These are phyloP conservation scores for Ceratosolen solmsi DNA, from an alignment of 1,140 invertebrate genomes.

Conservation along the genomic window DNA sequence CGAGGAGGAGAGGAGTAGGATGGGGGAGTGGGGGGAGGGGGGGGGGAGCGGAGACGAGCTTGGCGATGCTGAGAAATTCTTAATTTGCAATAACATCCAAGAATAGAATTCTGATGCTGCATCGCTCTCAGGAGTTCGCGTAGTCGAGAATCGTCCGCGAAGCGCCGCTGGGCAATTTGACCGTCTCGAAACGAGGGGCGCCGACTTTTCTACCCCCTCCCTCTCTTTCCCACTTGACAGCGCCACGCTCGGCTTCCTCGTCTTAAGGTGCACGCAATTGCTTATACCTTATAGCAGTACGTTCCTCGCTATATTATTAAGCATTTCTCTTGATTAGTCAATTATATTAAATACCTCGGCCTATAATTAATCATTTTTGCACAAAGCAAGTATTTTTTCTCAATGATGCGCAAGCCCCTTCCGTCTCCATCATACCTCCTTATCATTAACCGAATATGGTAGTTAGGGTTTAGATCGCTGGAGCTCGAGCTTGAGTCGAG, in stretches of 20 bases:
- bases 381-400: neutral
- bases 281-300: conserved; percentile 32
- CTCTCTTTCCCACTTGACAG: conserved; percentile 21
- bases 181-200: conserved; percentile 40
- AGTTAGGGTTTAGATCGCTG: too few relatives aligned
- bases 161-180: conserved; percentile 45
- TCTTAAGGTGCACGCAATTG: conserved; percentile 37
- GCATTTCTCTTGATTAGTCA: conserved; percentile 48
- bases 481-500: too few relatives aligned
- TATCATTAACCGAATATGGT: too few relatives aligned
- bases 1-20: neutral
- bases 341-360: conserved; percentile 27
- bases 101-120: conserved; percentile 39
- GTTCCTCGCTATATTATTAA: conserved; percentile 42
- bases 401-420: neutral
- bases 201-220: conserved; percentile 11
- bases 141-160: conserved; percentile 4
- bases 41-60: neutral
- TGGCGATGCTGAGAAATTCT: conserved; percentile 24
- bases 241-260: conserved; percentile 12
- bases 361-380: conserved; percentile 44
- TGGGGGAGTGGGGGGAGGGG: too few relatives aligned
- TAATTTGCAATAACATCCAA: conserved; percentile 49
- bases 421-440: too few relatives aligned
- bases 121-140: conserved; percentile 26